Evolutionary conservation across 2,113 vertebrate genomes (phyloP).

Genomic region (Microtus richardsoni): DNA sequence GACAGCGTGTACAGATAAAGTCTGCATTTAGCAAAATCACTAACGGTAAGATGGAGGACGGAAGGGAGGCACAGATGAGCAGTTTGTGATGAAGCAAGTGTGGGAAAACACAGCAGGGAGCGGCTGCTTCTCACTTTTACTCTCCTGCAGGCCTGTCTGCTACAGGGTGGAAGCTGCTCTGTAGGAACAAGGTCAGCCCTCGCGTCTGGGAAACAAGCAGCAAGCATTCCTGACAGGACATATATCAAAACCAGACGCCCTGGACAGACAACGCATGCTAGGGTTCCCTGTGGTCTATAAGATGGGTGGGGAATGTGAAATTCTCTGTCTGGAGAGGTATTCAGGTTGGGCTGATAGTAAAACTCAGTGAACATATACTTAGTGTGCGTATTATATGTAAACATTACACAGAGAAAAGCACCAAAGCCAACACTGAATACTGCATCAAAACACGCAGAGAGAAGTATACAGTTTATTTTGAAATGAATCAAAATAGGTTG

Average conservation of each 20-base stretch:
- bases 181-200: neutral
- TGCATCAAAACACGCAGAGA: neutral
- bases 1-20: neutral
- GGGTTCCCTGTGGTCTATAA: neutral
- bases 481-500: neutral
- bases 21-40: neutral
- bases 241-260: neutral
- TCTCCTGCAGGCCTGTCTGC: neutral
- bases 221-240: neutral
- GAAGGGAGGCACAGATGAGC: neutral
- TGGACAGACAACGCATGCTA: neutral
- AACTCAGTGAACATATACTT: neutral
- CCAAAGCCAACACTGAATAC: neutral
- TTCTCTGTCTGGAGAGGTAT: neutral
- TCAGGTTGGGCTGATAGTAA: neutral
- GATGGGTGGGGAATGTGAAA: neutral
- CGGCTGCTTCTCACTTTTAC: neutral
- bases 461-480: neutral
- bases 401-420: neutral
- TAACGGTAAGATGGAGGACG: neutral
- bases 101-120: rapidly evolving
- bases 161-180: neutral
- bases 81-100: neutral
- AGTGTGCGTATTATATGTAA: neutral
- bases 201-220: neutral